Conservation (phyloP, 2,797 vertebrate species). For the Centropyge bicolor region DNA sequence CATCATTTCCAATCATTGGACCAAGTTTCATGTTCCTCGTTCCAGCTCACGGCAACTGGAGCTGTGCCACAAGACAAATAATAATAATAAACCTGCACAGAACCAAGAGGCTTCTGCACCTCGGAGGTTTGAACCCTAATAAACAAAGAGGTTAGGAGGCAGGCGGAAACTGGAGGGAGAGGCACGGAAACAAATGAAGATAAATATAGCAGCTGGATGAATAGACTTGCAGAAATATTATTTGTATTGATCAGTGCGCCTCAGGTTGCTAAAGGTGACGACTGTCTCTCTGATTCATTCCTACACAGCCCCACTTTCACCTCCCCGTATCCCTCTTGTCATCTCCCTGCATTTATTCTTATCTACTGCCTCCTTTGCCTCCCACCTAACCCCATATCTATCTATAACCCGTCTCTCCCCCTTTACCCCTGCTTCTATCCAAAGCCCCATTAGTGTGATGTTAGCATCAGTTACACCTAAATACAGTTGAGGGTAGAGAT, state of each 20-base stretch:
- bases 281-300: slow-evolving; percentile 50
- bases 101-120: too few species aligned
- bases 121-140: not conserved
- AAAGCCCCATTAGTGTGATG: slow-evolving; percentile 47
- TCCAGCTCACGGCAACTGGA: too few species aligned
- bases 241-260: slow-evolving; percentile 58
- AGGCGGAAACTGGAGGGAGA: slow-evolving; percentile 4
- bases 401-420: slow-evolving; percentile 12
- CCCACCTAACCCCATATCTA: slow-evolving; percentile 35
- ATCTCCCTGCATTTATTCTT: slow-evolving; percentile 32
- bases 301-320: slow-evolving; percentile 16
- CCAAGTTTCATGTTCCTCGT: too few species aligned
- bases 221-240: slow-evolving; percentile 54
- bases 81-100: too few species aligned
- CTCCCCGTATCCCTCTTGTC: slow-evolving; percentile 40
- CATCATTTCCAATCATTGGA: too few species aligned
- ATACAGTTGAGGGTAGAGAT: slow-evolving; percentile 15
- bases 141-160: slow-evolving; percentile 19
- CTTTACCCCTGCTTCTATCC: slow-evolving; percentile 15
- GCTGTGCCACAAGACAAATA: too few species aligned
- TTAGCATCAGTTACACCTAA: slow-evolving; percentile 53
- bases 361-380: slow-evolving; percentile 37
- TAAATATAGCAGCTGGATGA: slow-evolving; percentile 35
- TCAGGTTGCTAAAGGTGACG: slow-evolving; percentile 33
- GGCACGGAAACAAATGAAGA: slow-evolving; percentile 42